Evolutionary conservation across 1,140 invertebrate genomes (phyloP).

Genomic region (Mesaphorura yosii): DNA sequence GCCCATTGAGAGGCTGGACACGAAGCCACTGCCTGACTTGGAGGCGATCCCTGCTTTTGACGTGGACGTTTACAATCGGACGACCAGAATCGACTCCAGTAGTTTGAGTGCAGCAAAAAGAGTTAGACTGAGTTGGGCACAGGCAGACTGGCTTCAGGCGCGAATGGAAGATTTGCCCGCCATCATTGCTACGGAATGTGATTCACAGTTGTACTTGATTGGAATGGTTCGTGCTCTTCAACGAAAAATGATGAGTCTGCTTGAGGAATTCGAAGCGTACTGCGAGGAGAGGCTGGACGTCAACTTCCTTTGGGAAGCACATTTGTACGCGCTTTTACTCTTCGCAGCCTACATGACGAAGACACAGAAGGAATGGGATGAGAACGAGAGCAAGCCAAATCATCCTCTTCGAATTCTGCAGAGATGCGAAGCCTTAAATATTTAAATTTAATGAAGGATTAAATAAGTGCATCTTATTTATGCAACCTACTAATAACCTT

Average conservation of each 20-base stretch:
- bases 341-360: background rate
- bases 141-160: background rate
- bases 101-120: background rate
- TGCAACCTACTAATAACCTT: too few species aligned
- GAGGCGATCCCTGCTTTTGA: background rate
- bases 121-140: background rate
- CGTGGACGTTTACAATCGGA: background rate
- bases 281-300: background rate
- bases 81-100: too few species aligned
- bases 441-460: too few species aligned
- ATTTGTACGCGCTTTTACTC: background rate
- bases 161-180: background rate
- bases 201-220: background rate
- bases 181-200: background rate
- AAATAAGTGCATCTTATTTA: too few species aligned
- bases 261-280: background rate
- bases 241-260: background rate
- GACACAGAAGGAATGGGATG: background rate
- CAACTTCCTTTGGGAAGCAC: background rate
- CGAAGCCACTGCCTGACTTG: background rate
- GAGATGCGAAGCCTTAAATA: too few species aligned
- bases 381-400: too few species aligned
- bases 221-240: background rate
- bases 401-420: too few species aligned
- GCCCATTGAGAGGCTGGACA: too few species aligned